A percentile compares a stretch with the other conserved stretches of the same genome.
Evolutionary conservation across 2,888 invertebrate genomes (phyloP).

Genomic region (Adelphocoris suturalis): DNA sequence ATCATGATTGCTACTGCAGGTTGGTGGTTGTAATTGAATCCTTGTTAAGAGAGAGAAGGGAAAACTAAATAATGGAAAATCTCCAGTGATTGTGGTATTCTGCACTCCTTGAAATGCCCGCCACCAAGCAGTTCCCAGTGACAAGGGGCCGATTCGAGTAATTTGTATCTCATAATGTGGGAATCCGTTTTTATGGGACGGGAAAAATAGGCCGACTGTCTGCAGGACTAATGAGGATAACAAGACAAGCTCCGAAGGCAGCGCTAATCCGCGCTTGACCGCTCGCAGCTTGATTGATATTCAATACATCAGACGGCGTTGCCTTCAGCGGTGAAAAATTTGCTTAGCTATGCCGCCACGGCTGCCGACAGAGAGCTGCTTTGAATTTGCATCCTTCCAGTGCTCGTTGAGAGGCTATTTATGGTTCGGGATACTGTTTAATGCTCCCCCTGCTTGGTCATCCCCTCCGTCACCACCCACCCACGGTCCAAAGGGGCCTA

Average conservation of each 20-base stretch:
- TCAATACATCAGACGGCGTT: slow-evolving; percentile 30
- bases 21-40: too few species aligned
- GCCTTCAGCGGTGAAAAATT: slow-evolving; percentile 51
- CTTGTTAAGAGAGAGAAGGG: neutral
- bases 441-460: neutral
- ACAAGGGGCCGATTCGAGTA: slow-evolving; percentile 12
- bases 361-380: slow-evolving; percentile 48
- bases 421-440: slow-evolving; percentile 15
- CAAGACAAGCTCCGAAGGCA: slow-evolving; percentile 7
- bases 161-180: slow-evolving; percentile 48
- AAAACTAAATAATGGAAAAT: neutral
- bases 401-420: slow-evolving; percentile 48
- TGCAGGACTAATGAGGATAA: slow-evolving; percentile 42
- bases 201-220: slow-evolving; percentile 31
- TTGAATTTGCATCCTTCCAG: slow-evolving; percentile 43
- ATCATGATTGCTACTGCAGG: too few species aligned
- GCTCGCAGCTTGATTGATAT: slow-evolving; percentile 45
- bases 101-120: neutral
- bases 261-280: slow-evolving; percentile 50
- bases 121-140: neutral
- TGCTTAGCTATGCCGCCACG: slow-evolving; percentile 39
- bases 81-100: neutral
- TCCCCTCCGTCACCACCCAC: neutral
- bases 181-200: slow-evolving; percentile 12
- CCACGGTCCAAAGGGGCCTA: neutral